Percentiles rank a stretch among this genome's conserved stretches.
These are phyloP conservation scores for Tragopan temminckii DNA, from an alignment of 2,797 vertebrate species.

Conservation along the genomic window DNA sequence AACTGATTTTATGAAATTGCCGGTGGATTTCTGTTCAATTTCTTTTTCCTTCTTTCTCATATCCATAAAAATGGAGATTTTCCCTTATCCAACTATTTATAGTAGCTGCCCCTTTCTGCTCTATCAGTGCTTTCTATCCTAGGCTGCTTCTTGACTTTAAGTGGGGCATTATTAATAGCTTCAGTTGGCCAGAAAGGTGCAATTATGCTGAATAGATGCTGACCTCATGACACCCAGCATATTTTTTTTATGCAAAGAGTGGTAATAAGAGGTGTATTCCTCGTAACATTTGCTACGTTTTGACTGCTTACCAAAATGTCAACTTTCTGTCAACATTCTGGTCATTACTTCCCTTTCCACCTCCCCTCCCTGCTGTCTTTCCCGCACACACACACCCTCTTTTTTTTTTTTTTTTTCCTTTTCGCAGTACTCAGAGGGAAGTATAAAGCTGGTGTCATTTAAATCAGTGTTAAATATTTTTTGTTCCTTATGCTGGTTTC, in stretches of 20 bases:
- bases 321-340: not conserved
- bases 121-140: not conserved
- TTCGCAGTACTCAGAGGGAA: not conserved
- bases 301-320: not conserved
- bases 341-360: not conserved
- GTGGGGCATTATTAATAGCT: not conserved
- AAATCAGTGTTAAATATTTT: not conserved
- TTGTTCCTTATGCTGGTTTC: not conserved
- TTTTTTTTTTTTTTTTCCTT: no score
- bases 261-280: not conserved
- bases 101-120: not conserved
- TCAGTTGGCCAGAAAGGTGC: not conserved
- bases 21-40: not conserved
- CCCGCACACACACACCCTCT: no score
- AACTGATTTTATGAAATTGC: not conserved
- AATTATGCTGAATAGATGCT: not conserved
- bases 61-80: not conserved
- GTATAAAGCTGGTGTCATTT: not conserved
- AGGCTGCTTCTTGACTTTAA: not conserved
- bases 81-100: not conserved
- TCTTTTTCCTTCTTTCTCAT: not conserved
- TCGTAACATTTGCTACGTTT: not conserved
- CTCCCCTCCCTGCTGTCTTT: no score
- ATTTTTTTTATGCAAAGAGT: not conserved
- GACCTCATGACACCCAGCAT: not conserved